Base-by-base conservation (phyloP, 2,888 invertebrate genomes). In the Chironomus tentans region DNA sequence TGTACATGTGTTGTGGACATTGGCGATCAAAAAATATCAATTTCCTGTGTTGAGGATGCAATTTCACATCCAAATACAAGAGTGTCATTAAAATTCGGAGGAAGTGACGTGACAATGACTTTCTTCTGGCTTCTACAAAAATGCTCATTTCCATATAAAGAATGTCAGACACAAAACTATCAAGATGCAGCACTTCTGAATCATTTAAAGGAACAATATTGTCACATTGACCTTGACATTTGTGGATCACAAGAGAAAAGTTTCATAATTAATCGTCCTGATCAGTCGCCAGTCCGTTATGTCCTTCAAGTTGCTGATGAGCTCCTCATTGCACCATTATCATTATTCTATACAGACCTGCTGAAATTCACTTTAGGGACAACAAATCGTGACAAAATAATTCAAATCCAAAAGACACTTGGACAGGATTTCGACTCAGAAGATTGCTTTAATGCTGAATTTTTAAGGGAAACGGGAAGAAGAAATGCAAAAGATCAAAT, bases 41-140 rank as follows among this genome's bases (percentile, higher is more conserved):
- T 98, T 21, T 95, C 95, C 2, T 98, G 97, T 85, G 95, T 97
- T 0, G 97, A 97, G 85, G 97, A 97, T 86, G 97, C 96, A 0
- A 93, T 97, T 77, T 97, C 97, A 24, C 94, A 95, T 80, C 89
- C 92, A 79, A 91, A 92, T 78, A 95, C 97, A 0, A 86, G 96
- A 81, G 89, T 89, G 0, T 85, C 92, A 73, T 88, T 97, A 86
- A 92, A 94, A 79, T 95, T 95, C 81, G 97, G 97, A 3, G 94
- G 95, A 3, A 92, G 92, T 12, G 97, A 98, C 84, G 91, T 97
- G 0, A 94, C 95, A 0, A 93, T 95, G 82, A 91, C 93, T 6
- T 89, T 97, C 79, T 91, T 91, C 74, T 94, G 95, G 91, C 86
- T 97, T 78, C 86, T 97, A 24, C 92, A 92, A 79, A 94, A 94